Percentiles rank a stretch among this genome's conserved stretches.
Conservation (phyloP, 2,113 vertebrate genomes). For the Clarias gariepinus region DNA sequence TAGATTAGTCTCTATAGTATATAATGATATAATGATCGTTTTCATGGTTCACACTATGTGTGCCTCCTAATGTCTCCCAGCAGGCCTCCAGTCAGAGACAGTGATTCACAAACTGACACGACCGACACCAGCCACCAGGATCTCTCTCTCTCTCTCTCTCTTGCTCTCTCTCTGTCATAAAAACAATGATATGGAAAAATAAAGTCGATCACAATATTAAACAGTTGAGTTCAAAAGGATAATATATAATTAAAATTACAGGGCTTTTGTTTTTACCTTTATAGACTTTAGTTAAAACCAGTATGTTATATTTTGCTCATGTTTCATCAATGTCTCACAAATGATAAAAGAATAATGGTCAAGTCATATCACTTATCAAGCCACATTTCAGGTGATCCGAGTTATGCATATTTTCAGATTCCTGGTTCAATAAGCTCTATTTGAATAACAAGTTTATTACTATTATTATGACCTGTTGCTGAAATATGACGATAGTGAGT, state of each 20-base stretch:
- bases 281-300: not conserved
- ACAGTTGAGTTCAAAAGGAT: not conserved
- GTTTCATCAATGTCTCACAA: not conserved
- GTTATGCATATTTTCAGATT: too few relatives aligned
- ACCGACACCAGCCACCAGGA: slow-evolving; percentile 65
- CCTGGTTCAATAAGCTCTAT: too few relatives aligned
- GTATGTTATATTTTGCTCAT: not conserved
- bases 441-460: too few relatives aligned
- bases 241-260: not conserved
- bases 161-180: slow-evolving; percentile 5
- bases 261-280: not conserved
- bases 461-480: too few relatives aligned
- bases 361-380: not conserved
- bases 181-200: not conserved
- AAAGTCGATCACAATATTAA: not conserved
- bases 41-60: slow-evolving; percentile 76
- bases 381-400: too few relatives aligned
- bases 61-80: slow-evolving; percentile 75
- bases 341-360: not conserved
- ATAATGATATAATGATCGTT: slow-evolving; percentile 69
- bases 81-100: slow-evolving; percentile 65
- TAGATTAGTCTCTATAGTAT: slow-evolving; percentile 62
- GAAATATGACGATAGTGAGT: too few relatives aligned
- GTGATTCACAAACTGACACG: slow-evolving; percentile 76
- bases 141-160: slow-evolving; percentile 15